Evolutionary conservation across 2,888 invertebrate species (phyloP).

Genomic region (Cetonia aurata): DNA sequence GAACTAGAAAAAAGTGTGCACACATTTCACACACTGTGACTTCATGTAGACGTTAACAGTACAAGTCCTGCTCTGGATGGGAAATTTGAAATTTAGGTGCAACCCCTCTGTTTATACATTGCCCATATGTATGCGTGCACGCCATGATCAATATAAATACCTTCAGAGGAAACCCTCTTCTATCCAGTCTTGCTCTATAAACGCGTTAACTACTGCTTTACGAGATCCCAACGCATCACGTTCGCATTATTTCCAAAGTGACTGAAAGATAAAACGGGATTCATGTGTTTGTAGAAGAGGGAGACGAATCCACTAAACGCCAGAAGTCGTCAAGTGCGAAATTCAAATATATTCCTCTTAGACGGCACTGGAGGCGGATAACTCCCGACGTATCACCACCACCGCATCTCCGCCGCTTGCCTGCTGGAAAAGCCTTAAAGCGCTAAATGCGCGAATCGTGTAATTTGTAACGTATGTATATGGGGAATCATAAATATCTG

Average conservation of each 20-base stretch:
- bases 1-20: too few relatives aligned
- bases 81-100: slow-evolving; percentile 4
- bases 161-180: slow-evolving; percentile 22
- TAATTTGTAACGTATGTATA: slow-evolving; percentile 32
- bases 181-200: slow-evolving; percentile 27
- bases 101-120: slow-evolving; percentile 7
- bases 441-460: slow-evolving; percentile 33
- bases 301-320: slow-evolving; percentile 32
- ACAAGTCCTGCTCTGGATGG: background rate
- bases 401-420: background rate
- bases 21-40: too few relatives aligned
- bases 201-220: slow-evolving; percentile 39
- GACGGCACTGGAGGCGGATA: slow-evolving; percentile 10
- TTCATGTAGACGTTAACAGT: too few relatives aligned
- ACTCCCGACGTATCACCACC: slow-evolving; percentile 6
- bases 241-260: slow-evolving; percentile 46
- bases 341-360: slow-evolving; percentile 44
- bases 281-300: slow-evolving; percentile 42
- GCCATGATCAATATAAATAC: slow-evolving; percentile 34
- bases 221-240: slow-evolving; percentile 34
- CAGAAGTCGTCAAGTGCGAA: slow-evolving; percentile 46
- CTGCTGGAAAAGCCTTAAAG: slow-evolving; percentile 19
- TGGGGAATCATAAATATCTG: slow-evolving; percentile 27
- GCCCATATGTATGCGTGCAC: slow-evolving; percentile 5
- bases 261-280: slow-evolving; percentile 50